A percentile compares a stretch with the other conserved stretches of the same genome.
Evolutionary conservation across 2,113 vertebrate species (phyloP).

Genomic region (Sakesphorus luctuosus): DNA sequence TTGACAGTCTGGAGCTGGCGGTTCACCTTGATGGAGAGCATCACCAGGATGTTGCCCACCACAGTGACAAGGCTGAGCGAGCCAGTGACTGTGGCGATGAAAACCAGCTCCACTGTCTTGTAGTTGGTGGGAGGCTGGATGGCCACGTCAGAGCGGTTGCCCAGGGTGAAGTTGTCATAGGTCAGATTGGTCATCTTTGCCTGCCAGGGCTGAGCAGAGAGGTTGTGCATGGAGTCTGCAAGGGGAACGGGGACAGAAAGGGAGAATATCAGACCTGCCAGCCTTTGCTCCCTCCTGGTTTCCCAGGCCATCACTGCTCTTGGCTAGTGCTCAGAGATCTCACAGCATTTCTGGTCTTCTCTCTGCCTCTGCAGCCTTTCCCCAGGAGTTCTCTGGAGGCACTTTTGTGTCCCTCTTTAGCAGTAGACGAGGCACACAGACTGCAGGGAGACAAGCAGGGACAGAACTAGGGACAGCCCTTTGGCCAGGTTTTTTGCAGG

Average conservation of each 20-base stretch:
- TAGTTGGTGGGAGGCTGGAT: conserved; percentile 77
- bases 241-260: not conserved
- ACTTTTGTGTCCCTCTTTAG: not conserved
- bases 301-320: not conserved
- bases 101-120: conserved; percentile 94
- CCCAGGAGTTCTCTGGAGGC: not conserved
- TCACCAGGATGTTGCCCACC: conserved; percentile 96
- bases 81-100: conserved; percentile 92
- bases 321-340: not conserved
- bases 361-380: not conserved
- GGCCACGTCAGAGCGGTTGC: conserved; percentile 60
- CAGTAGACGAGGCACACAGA: not conserved
- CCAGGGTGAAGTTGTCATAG: conserved; percentile 74
- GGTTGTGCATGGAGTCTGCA: conserved; percentile 79
- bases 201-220: conserved; percentile 71
- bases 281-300: not conserved
- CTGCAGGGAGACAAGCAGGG: not conserved
- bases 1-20: conserved; percentile 97
- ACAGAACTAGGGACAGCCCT: not conserved
- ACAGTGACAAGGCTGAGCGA: conserved; percentile 96
- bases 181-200: conserved; percentile 81
- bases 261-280: not conserved
- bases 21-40: conserved; percentile 99
- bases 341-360: not conserved
- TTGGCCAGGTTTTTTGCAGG: not conserved